Base-by-base conservation (phyloP, 2,113 vertebrate species). In the Lepisosteus osseus region DNA sequence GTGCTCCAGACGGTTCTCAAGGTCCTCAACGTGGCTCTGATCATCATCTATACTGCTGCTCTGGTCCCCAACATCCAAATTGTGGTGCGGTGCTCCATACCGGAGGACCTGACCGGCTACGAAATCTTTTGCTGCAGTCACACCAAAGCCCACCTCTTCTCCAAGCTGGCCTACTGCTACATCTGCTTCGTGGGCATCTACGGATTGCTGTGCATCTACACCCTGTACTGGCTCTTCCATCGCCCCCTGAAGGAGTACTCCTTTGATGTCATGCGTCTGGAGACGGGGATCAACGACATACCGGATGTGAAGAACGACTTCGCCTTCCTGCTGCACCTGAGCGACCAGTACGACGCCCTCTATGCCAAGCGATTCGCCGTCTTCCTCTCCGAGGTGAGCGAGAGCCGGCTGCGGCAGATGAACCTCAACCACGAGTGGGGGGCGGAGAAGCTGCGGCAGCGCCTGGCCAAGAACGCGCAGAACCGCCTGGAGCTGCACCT, bases 221-320 rank as follows among this genome's bases (percentile, higher is more conserved):
- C 92, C 0, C 90, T 97, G 15, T 96, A 93, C 69, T 97, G 95
- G 95, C 90, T 96, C 7, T 95, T 97, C 71, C 92, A 95, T 45
- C 88, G 94, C 11, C 90, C 95, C 0, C 86, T 96, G 14, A 96
- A 95, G 74, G 88, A 90, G 59, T 96, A 95, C 57, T 95, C 93
- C 6, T 97, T 95, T 71, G 90, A 93, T 3, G 89, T 90, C 0
- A 93, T 94, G 15, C 82, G 95, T 0, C 86, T 95, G 64, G 95
- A 97, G 80, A 95, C 93, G 0, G 95, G 94, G 44, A 95, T 97
- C 68, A 90, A 90, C 0, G 95, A 97, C 82, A 95, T 97, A 43
- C 95, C 95, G 0, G 95, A 97, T 0, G 91, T 97, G 3, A 95
- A 92, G 69, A 97, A 97, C 0, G 95, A 97, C 76, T 96, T 97